phyloP scores from a whole-genome alignment of 2,888 invertebrate genomes.

The Polia nebulosa region DNA sequence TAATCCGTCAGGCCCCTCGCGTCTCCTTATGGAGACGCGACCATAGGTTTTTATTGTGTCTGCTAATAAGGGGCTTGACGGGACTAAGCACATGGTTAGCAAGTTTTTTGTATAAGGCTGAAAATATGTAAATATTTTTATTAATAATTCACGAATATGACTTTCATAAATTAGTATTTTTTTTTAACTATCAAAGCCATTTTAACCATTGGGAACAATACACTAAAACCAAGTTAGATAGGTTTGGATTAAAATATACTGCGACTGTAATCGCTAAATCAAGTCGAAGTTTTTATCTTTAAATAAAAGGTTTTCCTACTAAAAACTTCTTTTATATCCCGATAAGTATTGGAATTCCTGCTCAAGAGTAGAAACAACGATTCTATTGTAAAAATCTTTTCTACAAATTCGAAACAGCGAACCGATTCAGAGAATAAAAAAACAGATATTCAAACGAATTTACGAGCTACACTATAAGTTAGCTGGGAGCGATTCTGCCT shows the following conservation, averaged over 20 bases:
- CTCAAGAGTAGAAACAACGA: slow-evolving; percentile 34
- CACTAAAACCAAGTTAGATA: not conserved
- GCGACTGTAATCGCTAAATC: not conserved
- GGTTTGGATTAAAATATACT: not conserved
- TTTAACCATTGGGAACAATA: not conserved
- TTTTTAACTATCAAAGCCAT: no score
- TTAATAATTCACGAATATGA: no score
- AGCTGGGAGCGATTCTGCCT: slow-evolving; percentile 50
- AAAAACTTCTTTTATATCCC: not conserved
- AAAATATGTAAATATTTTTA: no score
- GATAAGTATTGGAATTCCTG: slow-evolving; percentile 38
- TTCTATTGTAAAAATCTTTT: slow-evolving; percentile 52
- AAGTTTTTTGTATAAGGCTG: no score
- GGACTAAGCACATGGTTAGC: no score
- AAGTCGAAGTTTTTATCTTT: not conserved
- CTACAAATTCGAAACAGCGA: slow-evolving; percentile 49
- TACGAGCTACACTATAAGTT: slow-evolving; percentile 54
- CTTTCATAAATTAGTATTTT: no score
- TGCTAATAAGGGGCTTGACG: no score
- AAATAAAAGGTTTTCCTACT: slow-evolving; percentile 24
- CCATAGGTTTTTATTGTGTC: no score
- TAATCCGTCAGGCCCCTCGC: no score
- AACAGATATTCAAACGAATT: slow-evolving; percentile 53
- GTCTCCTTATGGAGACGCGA: no score
- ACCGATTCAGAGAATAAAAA: slow-evolving; percentile 40